Percentiles rank a stretch among this genome's conserved stretches.
These are phyloP conservation scores for Drosophila rufa DNA, from an alignment of 1,140 invertebrate genomes.

Conservation along the genomic window DNA sequence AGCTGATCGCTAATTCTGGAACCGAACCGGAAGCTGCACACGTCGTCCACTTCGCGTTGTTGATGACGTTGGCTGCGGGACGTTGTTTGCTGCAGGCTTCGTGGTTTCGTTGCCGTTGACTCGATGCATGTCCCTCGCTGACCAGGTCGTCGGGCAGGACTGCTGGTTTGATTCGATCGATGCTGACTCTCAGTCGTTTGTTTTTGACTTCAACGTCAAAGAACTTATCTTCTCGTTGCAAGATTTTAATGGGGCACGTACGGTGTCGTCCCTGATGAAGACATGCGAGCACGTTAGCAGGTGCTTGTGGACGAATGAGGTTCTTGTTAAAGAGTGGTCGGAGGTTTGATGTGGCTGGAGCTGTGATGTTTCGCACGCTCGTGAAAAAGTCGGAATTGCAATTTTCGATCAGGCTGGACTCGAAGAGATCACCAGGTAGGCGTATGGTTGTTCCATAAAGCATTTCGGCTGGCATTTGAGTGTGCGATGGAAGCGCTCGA, in stretches of 20 bases:
- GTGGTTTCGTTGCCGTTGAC: too few species aligned
- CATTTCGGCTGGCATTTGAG: not conserved
- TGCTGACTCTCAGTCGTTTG: too few species aligned
- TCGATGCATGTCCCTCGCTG: too few species aligned
- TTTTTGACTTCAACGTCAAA: not conserved
- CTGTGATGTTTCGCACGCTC: not conserved
- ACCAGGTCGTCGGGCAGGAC: too few species aligned
- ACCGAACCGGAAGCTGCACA: too few species aligned
- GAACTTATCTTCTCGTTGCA: not conserved
- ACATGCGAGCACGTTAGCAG: not conserved
- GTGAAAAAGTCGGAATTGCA: not conserved
- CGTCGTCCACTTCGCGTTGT: too few species aligned
- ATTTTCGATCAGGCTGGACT: not conserved
- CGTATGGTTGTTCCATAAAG: not conserved
- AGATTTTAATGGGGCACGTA: not conserved
- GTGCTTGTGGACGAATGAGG: not conserved
- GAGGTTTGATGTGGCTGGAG: not conserved
- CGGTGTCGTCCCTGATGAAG: slow-evolving; percentile 1
- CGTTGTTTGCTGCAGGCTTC: too few species aligned
- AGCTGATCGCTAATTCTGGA: too few species aligned
- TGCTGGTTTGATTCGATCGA: too few species aligned
- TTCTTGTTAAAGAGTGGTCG: too few species aligned
- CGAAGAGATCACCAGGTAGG: not conserved
- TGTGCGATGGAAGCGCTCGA: not conserved
- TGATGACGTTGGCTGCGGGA: too few species aligned